These are phyloP conservation scores for Tokudaia tokunoshimensis DNA, from an alignment of 2,797 vertebrate genomes.

Conservation along the genomic window DNA sequence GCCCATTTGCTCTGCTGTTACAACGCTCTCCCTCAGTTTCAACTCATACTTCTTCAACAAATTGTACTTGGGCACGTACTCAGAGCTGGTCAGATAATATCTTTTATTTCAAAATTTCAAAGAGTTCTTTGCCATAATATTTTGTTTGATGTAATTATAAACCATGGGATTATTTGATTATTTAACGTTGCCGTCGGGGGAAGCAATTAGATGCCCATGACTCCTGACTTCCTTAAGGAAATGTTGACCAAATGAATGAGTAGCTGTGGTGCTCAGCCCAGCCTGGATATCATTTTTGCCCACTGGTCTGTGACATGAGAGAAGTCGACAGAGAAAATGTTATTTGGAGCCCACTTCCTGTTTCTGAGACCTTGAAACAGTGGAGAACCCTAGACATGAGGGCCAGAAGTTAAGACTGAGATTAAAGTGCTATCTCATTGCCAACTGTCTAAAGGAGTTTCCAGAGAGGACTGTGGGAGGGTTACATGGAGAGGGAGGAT, in stretches of 20 bases:
- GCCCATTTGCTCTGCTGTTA: neutral
- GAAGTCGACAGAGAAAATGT: neutral
- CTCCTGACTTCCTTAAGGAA: neutral
- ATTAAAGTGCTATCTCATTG: neutral
- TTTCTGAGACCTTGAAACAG: neutral
- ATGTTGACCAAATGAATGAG: slow-evolving; percentile 5
- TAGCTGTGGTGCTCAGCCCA: neutral
- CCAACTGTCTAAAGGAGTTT: neutral
- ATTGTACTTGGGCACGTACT: neutral
- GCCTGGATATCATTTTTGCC: slow-evolving; percentile 5
- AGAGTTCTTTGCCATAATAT: neutral
- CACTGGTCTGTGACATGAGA: neutral
- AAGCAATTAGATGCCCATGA: neutral
- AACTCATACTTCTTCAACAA: slow-evolving; percentile 27
- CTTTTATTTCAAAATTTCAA: slow-evolving; percentile 25
- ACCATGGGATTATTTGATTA: neutral
- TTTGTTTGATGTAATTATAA: slow-evolving; percentile 52
- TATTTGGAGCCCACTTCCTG: neutral
- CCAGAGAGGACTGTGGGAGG: neutral
- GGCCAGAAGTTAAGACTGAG: neutral
- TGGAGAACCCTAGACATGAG: neutral
- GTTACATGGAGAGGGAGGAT: too few relatives aligned
- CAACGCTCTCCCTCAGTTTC: neutral
- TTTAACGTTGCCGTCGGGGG: neutral
- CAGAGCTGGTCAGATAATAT: neutral